Evolutionary conservation across 2,888 invertebrate species (phyloP), one percentile per base, ranked within the genome.

Genomic region (Xiphydria camelus): DNA sequence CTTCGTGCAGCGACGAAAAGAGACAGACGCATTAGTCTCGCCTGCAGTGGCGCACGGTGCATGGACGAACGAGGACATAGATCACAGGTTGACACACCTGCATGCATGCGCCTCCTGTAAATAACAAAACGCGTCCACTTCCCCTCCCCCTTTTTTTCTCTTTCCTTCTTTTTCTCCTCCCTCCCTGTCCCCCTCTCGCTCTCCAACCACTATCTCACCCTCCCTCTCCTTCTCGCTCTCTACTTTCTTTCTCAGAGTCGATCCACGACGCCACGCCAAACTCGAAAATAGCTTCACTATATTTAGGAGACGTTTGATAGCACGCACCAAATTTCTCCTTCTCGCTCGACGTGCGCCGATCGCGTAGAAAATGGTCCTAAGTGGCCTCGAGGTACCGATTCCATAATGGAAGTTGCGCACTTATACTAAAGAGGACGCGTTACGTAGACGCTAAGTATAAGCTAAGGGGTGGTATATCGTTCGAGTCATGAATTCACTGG

Each of bases 11-110:
- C n/a, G n/a, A n/a, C n/a, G n/a, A n/a, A n/a, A n/a, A n/a, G n/a
- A n/a, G 29, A 15, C 6, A 5, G 12, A 29, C 7, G 15, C 29
- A 29, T 29, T 29, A 29, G 29, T 29, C 29, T 29, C n/a, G 12
- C 9, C n/a, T n/a, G n/a, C n/a, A n/a, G n/a, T n/a, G n/a, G n/a
- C n/a, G n/a, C n/a, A n/a, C n/a, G n/a, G n/a, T n/a, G n/a, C n/a
- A n/a, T 29, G 12, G 3, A 4, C 29, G 3, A 9, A 14, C 29
- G 4, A 29, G 29, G 15, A 9, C 12, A 29, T 29, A 29, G 15
- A 29, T 41, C 18, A 22, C 12, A 23, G 22, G 19, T 41, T 29
- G n/a, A 26, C 47, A 60, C 60, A 60, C 60, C 60, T 60, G 60
- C 49, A 36, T 41, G 48, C 55, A 51, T 45, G 44, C 52, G 52